Percentiles rank a stretch among this genome's conserved stretches.
Evolutionary conservation across 2,797 vertebrate species (phyloP).

Genomic region (Chromobotia macracanthus): DNA sequence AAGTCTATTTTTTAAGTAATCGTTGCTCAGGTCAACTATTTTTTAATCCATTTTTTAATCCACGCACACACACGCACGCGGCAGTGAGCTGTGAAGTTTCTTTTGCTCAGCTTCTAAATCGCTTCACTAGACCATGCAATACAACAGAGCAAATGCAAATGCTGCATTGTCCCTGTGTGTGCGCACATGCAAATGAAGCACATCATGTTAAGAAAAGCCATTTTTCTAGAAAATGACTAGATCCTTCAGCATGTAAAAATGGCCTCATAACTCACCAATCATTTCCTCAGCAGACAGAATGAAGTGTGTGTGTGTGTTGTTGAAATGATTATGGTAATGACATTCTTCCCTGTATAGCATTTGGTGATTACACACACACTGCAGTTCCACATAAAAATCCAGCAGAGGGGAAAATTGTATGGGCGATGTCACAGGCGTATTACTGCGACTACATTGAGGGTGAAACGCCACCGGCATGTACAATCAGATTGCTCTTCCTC

Average conservation of each 20-base stretch:
- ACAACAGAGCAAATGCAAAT: background rate
- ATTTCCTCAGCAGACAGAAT: conserved; percentile 11
- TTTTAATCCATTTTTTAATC: too few species aligned
- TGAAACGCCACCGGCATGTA: conserved; percentile 10
- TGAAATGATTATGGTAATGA: conserved; percentile 43
- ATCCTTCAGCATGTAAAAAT: conserved; percentile 34
- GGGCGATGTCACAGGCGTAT: conserved; percentile 13
- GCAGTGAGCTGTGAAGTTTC: background rate
- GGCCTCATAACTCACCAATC: conserved; percentile 24
- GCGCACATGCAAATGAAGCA: background rate
- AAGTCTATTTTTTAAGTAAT: too few species aligned
- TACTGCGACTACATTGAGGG: background rate
- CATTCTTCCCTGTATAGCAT: conserved; percentile 4
- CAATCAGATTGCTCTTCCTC: conserved; percentile 13
- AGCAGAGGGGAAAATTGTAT: conserved; percentile 51
- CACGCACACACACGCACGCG: conserved; percentile 19
- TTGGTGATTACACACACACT: conserved; percentile 1
- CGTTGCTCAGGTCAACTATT: too few species aligned
- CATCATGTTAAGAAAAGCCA: background rate
- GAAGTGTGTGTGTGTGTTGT: conserved; percentile 34
- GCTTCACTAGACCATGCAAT: background rate
- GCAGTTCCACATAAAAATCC: conserved; percentile 37
- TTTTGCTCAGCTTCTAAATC: background rate
- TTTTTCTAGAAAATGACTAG: conserved; percentile 25
- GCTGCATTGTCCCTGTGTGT: conserved; percentile 23